Percentiles rank a stretch among this genome's conserved stretches.
These are phyloP conservation scores for Bubo scandiacus DNA, from an alignment of 2,113 vertebrate genomes.

Conservation along the genomic window DNA sequence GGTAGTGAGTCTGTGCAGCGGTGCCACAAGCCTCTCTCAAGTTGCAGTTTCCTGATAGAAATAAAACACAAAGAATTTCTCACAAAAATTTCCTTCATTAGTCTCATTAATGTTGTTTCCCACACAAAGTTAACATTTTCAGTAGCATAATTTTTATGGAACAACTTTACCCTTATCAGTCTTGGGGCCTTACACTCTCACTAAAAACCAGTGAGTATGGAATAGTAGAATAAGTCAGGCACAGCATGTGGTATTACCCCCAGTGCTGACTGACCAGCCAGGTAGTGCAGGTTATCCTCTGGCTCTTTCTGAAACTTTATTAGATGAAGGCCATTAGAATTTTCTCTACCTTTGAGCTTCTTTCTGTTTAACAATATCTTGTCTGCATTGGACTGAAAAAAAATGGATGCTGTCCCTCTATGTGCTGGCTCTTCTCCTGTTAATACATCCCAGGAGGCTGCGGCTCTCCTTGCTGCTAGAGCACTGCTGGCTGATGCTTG, in stretches of 20 bases:
- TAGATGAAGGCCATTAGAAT: background rate
- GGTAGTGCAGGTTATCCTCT: background rate
- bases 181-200: background rate
- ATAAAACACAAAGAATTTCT: background rate
- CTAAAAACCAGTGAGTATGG: background rate
- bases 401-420: background rate
- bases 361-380: background rate
- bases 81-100: background rate
- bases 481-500: background rate
- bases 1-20: too few species aligned
- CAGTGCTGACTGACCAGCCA: background rate
- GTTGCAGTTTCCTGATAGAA: background rate
- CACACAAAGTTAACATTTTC: background rate
- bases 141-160: background rate
- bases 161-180: background rate
- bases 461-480: background rate
- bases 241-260: background rate
- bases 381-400: background rate
- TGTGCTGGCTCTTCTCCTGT: background rate
- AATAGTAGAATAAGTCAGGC: background rate
- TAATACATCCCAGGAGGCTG: background rate
- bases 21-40: background rate
- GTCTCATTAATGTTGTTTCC: background rate
- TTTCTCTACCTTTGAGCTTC: background rate
- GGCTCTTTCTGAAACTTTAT: background rate